A percentile compares a stretch with the other conserved stretches of the same genome.
These are phyloP conservation scores for Palloptera scutellata DNA, from an alignment of 2,888 invertebrate species.

Conservation along the genomic window DNA sequence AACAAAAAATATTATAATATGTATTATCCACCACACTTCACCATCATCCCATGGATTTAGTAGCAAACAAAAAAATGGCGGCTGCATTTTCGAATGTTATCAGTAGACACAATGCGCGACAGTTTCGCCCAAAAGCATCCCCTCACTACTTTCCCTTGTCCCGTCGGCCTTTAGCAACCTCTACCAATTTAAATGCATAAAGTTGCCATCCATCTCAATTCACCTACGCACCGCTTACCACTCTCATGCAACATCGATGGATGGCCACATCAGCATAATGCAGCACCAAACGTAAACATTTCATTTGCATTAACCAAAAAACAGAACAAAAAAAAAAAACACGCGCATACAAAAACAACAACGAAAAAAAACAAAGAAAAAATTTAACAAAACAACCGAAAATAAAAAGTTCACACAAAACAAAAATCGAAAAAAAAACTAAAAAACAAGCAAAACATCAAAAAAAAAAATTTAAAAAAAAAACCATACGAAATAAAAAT, in stretches of 20 bases:
- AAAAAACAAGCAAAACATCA: constrained; percentile 42
- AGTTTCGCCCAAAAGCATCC: no score
- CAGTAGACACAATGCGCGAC: constrained; percentile 11
- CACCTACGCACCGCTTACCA: constrained; percentile 20
- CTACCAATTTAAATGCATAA: neutral
- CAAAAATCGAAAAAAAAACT: constrained; percentile 38
- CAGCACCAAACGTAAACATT: constrained; percentile 31
- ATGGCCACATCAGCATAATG: constrained; percentile 39
- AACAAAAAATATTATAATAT: constrained; percentile 37
- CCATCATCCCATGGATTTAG: neutral
- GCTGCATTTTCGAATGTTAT: constrained; percentile 15
- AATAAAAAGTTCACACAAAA: constrained; percentile 31
- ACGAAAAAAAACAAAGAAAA: constrained; percentile 30
- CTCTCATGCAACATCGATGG: constrained; percentile 34
- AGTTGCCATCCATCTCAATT: constrained; percentile 18
- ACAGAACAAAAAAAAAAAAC: constrained; percentile 35
- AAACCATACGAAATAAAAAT: constrained; percentile 50
- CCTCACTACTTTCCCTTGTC: constrained; percentile 9
- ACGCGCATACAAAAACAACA: neutral
- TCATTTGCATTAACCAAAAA: constrained; percentile 27
- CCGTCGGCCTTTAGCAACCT: neutral
- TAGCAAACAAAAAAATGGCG: constrained; percentile 27
- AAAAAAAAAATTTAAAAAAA: constrained; percentile 37
- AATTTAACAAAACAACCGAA: constrained; percentile 37
- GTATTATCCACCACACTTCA: neutral